phyloP scores from a whole-genome alignment of 2,888 invertebrate species.

The Ceraclea dissimilis region DNA sequence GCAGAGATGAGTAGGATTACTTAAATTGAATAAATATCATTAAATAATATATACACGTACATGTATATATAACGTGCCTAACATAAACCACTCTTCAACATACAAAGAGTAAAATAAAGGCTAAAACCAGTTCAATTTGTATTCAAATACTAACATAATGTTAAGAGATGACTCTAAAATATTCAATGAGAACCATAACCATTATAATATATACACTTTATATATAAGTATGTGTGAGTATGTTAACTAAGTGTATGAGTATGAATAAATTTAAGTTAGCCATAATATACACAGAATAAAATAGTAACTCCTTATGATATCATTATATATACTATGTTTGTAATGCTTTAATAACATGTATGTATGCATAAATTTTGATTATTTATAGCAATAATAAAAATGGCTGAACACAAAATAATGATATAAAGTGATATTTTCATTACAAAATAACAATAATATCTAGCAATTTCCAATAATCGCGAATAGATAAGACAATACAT shows the following conservation, averaged over 20 bases:
- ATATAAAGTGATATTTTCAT: neutral
- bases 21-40: too few relatives aligned
- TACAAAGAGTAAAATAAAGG: neutral
- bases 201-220: too few relatives aligned
- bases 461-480: neutral
- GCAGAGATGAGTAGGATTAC: too few relatives aligned
- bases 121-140: neutral
- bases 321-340: too few relatives aligned
- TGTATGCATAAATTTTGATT: neutral
- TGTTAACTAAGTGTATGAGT: too few relatives aligned
- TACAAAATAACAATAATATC: neutral
- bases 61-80: too few relatives aligned
- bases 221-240: too few relatives aligned
- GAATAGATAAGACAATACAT: neutral
- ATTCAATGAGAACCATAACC: neutral
- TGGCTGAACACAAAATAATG: conserved; percentile 1
- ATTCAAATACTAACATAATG: neutral
- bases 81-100: too few relatives aligned
- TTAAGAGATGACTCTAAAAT: neutral
- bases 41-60: too few relatives aligned
- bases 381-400: conserved; percentile 1
- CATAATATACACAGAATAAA: too few relatives aligned
- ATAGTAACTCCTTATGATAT: too few relatives aligned
- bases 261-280: too few relatives aligned
- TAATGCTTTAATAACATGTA: neutral